phyloP scores from a whole-genome alignment of 2,797 vertebrate species.

The Gephyroberyx darwinii region DNA sequence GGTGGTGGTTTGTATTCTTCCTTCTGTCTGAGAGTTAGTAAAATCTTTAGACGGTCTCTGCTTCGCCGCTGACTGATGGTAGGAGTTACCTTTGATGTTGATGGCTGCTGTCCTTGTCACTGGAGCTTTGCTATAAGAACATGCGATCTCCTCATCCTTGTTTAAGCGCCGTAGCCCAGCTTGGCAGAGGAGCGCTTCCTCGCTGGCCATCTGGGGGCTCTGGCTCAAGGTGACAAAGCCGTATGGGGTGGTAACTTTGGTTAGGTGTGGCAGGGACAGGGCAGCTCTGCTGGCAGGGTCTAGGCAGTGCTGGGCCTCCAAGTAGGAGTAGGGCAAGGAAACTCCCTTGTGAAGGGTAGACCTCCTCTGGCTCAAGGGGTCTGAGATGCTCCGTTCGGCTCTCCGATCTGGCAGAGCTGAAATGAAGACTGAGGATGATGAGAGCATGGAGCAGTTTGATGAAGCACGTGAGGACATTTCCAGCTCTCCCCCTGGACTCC shows the following conservation, averaged over 20 bases:
- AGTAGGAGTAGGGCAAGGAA: constrained; percentile 34
- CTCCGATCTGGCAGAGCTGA: constrained; percentile 41
- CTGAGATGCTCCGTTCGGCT: constrained; percentile 66
- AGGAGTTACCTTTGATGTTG: constrained; percentile 14
- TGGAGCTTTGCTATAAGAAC: constrained; percentile 22
- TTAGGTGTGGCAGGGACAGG: constrained; percentile 83
- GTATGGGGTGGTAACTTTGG: constrained; percentile 84
- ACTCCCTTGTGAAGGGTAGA: constrained; percentile 47
- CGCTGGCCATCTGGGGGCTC: constrained; percentile 84
- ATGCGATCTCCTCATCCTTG: constrained; percentile 38
- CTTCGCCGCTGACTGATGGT: constrained; percentile 21
- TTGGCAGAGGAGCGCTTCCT: constrained; percentile 85
- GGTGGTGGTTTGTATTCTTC: constrained; percentile 5
- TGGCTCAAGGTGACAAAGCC: constrained; percentile 85
- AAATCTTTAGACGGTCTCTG: constrained; percentile 46
- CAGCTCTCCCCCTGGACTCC: constrained; percentile 28
- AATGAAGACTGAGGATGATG: constrained; percentile 52
- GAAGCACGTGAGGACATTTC: constrained; percentile 22
- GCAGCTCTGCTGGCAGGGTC: constrained; percentile 82
- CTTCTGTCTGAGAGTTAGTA: constrained; percentile 12
- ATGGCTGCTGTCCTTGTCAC: constrained; percentile 27
- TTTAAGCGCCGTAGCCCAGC: constrained; percentile 44
- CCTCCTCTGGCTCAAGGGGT: constrained; percentile 51
- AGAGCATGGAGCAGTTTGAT: constrained; percentile 12
- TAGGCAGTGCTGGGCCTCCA: constrained; percentile 69